Percentiles rank a stretch among this genome's conserved stretches.
phyloP scores from a whole-genome alignment of 2,797 vertebrate genomes.

The Apogon hyalosoma region DNA sequence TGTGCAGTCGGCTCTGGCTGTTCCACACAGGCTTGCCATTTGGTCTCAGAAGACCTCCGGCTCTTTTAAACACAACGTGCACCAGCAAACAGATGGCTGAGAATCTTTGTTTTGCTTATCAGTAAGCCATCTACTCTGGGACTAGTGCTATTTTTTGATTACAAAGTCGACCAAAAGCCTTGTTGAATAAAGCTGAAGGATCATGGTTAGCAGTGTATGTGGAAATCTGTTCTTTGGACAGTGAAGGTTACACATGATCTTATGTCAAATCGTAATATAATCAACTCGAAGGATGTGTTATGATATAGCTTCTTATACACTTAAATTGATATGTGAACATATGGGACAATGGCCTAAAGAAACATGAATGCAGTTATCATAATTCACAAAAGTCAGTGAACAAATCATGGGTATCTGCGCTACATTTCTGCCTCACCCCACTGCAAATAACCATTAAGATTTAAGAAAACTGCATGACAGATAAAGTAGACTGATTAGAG shows the following conservation, averaged over 20 bases:
- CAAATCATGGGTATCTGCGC: conserved; percentile 20
- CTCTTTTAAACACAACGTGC: conserved; percentile 32
- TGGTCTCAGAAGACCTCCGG: conserved; percentile 51
- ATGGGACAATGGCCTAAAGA: conserved; percentile 42
- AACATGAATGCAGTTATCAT: conserved; percentile 35
- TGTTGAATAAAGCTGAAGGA: conserved; percentile 18
- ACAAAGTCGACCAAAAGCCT: conserved; percentile 18
- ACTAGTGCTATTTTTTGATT: conserved; percentile 44
- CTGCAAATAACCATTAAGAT: conserved; percentile 19
- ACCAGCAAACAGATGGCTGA: conserved; percentile 62
- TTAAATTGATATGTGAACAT: conserved; percentile 51
- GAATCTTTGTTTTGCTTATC: conserved; percentile 57
- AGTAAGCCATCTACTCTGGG: conserved; percentile 45
- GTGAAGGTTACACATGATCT: not conserved
- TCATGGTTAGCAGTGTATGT: not conserved
- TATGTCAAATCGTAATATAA: not conserved
- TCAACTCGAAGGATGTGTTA: not conserved
- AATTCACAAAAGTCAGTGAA: conserved; percentile 35
- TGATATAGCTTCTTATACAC: conserved; percentile 26
- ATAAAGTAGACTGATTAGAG: not conserved
- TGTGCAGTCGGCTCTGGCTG: conserved; percentile 47
- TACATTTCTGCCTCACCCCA: conserved; percentile 24
- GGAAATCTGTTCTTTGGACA: not conserved
- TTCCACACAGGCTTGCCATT: conserved; percentile 47
- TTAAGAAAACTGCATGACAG: conserved; percentile 17